Percentiles rank a stretch among this genome's conserved stretches.
phyloP scores from a whole-genome alignment of 1,140 invertebrate species.

The Idris sp. region DNA sequence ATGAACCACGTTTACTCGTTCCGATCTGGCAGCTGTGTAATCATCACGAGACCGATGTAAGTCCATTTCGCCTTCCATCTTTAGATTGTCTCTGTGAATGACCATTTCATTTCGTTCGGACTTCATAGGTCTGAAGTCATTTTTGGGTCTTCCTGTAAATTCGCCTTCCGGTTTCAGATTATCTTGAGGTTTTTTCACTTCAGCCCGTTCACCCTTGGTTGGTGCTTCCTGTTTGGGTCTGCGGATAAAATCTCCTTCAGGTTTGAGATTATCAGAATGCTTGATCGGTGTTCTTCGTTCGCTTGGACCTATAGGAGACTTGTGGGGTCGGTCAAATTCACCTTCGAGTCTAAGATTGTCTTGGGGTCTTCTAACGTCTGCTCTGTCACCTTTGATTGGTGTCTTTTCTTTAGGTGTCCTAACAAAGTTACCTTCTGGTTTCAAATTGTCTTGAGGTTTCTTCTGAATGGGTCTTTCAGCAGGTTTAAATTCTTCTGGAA shows the following conservation, averaged over 20 bases:
- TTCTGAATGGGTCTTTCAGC: constrained; percentile 21
- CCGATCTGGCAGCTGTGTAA: constrained; percentile 77
- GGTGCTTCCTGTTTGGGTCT: no score
- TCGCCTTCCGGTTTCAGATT: constrained; percentile 76
- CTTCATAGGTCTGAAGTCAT: constrained; percentile 79
- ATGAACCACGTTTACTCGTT: constrained; percentile 79
- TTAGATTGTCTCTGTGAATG: constrained; percentile 82
- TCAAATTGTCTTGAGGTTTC: constrained; percentile 21
- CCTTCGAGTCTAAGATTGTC: constrained; percentile 79
- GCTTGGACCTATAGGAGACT: constrained; percentile 58
- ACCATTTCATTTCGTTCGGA: constrained; percentile 82
- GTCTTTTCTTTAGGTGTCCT: constrained; percentile 75
- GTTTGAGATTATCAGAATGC: constrained; percentile 79
- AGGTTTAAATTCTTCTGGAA: constrained; percentile 52
- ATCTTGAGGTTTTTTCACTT: no score
- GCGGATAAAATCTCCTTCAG: constrained; percentile 53
- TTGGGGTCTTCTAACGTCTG: constrained; percentile 64
- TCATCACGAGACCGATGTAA: constrained; percentile 72
- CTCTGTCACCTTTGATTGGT: constrained; percentile 58
- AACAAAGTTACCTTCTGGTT: constrained; percentile 65
- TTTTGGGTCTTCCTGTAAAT: constrained; percentile 77
- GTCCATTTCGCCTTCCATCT: constrained; percentile 80
- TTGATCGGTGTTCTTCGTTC: constrained; percentile 67
- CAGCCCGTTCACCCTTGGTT: no score
- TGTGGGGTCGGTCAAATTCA: constrained; percentile 72